These are phyloP conservation scores for Amphipyra berbera DNA, from an alignment of 2,888 invertebrate species.

Conservation along the genomic window DNA sequence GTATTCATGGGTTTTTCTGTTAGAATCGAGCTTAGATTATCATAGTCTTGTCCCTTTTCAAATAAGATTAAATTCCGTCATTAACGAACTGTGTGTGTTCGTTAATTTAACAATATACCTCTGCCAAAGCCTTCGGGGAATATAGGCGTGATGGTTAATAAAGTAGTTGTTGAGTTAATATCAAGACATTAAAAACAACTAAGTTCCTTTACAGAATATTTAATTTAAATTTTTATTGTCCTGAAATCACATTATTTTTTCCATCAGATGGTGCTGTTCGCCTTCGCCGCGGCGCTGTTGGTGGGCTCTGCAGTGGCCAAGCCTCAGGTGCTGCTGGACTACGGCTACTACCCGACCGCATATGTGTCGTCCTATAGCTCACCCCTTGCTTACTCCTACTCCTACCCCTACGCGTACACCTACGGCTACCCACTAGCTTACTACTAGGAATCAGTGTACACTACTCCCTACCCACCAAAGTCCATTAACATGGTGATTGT, in stretches of 20 bases:
- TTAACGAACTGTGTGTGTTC: too few relatives aligned
- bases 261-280: constrained; percentile 73
- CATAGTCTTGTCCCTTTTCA: too few relatives aligned
- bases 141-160: too few relatives aligned
- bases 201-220: too few relatives aligned
- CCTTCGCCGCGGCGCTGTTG: constrained; percentile 70
- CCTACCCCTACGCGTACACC: constrained; percentile 82
- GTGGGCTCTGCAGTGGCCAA: constrained; percentile 75
- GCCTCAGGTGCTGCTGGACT: constrained; percentile 83
- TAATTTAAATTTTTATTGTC: too few relatives aligned
- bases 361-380: constrained; percentile 79
- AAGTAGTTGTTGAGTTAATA: too few relatives aligned
- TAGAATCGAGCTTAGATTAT: too few relatives aligned
- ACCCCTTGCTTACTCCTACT: constrained; percentile 79
- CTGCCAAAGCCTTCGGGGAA: too few relatives aligned
- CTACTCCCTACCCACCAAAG: constrained; percentile 22
- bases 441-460: constrained; percentile 59
- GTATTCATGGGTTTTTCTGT: too few relatives aligned
- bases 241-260: not conserved
- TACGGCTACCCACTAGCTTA: constrained; percentile 77
- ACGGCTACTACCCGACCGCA: constrained; percentile 78
- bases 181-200: too few relatives aligned
- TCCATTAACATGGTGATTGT: not conserved
- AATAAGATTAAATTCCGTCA: too few relatives aligned
- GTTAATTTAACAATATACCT: too few relatives aligned